Conservation (phyloP, 2,888 invertebrate species). For the Diarsia rubi region DNA sequence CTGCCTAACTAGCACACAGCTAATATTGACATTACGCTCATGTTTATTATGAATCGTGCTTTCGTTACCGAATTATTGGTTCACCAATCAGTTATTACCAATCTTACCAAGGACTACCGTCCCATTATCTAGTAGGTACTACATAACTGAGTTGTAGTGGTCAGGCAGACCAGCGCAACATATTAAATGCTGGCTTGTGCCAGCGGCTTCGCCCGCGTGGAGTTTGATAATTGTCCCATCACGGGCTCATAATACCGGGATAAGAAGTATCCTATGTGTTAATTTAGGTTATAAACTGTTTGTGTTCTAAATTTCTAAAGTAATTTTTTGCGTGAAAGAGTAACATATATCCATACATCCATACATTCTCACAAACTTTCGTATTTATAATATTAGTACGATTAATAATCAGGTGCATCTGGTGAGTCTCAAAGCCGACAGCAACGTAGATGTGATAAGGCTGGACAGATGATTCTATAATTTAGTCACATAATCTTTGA, state of each 20-base stretch:
- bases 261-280: too few relatives aligned
- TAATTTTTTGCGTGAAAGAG: too few relatives aligned
- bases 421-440: background rate
- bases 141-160: background rate
- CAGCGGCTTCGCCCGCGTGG: too few relatives aligned
- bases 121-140: background rate
- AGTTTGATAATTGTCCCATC: too few relatives aligned
- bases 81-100: background rate
- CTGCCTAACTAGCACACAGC: slow-evolving; percentile 43
- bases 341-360: too few relatives aligned
- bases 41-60: slow-evolving; percentile 21
- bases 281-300: too few relatives aligned
- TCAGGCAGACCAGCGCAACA: background rate
- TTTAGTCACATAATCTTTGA: background rate
- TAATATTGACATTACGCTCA: slow-evolving; percentile 28
- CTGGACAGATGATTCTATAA: background rate
- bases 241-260: too few relatives aligned
- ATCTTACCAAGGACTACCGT: background rate
- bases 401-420: background rate
- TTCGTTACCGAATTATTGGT: slow-evolving; percentile 11
- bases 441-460: background rate
- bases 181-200: too few relatives aligned
- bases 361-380: too few relatives aligned
- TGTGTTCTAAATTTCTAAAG: too few relatives aligned
- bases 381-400: too few relatives aligned